Conservation (phyloP, 2,888 invertebrate species). For the Sarcophaga caerulescens region DNA sequence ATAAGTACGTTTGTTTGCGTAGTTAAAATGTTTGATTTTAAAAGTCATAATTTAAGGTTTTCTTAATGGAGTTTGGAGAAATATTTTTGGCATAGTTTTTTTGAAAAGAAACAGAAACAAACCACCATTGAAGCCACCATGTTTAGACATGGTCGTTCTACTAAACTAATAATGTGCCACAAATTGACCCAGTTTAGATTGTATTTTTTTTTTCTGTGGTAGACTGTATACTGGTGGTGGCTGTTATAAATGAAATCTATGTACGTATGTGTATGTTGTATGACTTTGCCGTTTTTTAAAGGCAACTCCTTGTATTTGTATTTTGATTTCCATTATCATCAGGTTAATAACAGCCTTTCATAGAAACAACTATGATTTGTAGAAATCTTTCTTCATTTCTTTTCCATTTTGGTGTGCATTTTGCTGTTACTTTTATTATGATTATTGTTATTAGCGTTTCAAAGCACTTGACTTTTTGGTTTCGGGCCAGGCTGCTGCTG, state of each 20-base stretch:
- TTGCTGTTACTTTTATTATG: neutral
- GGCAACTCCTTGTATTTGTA: slow-evolving; percentile 42
- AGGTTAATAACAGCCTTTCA: slow-evolving; percentile 60
- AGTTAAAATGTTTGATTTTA: slow-evolving; percentile 50
- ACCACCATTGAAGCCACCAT: neutral
- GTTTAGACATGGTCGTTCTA: slow-evolving; percentile 68
- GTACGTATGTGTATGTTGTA: neutral
- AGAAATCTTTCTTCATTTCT: slow-evolving; percentile 9
- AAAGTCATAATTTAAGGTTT: slow-evolving; percentile 61
- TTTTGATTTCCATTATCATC: slow-evolving; percentile 58
- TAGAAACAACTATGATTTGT: neutral
- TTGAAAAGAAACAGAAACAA: no score
- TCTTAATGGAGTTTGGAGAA: neutral
- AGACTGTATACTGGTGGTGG: neutral
- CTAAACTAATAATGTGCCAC: slow-evolving; percentile 74
- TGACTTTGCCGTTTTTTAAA: slow-evolving; percentile 4
- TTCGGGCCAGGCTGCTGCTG: slow-evolving; percentile 3
- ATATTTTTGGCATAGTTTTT: slow-evolving; percentile 35
- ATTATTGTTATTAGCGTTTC: slow-evolving; percentile 36
- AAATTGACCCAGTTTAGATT: slow-evolving; percentile 72
- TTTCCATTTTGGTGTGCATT: neutral
- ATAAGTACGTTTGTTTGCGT: slow-evolving; percentile 7
- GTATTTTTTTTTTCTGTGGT: neutral
- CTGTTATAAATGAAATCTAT: neutral
- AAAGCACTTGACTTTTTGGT: slow-evolving; percentile 56